Evolutionary conservation across 2,888 invertebrate genomes (phyloP), one percentile per base, ranked within the genome.

Genomic region (Diaperis boleti): DNA sequence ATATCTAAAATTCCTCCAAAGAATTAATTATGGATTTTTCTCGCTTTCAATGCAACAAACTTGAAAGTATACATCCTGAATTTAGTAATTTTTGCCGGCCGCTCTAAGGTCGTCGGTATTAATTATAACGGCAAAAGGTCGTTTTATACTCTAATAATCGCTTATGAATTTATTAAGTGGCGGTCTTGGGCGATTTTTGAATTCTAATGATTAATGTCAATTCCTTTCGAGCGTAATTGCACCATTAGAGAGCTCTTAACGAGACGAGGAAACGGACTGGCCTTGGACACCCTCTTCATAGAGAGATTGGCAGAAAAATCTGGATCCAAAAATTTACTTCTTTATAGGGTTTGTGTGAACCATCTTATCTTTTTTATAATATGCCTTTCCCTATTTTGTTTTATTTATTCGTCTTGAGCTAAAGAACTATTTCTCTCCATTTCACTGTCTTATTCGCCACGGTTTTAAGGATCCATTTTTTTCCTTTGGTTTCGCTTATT

Each of bases 131-230:
- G 65, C n/a, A 54, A 69, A 71, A 71, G 71, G 71, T 71, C 69
- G 65, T 57, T 69, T 71, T 66, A 62, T 71, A 71, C 69, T 71
- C 71, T 69, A 69, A 71, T 71, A 71, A 71, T 64, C 54, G 62
- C 37, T 14, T 47, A 41, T 59, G 49, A 59, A 49, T 59, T 59
- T 59, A 59, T 59, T 59, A 49, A 59, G 18, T 37, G 47, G 18
- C 13, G 59, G 59, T 59, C 31, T 59, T 59, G 59, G 49, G 13
- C 37, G 41, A 52, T 45, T 45, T 45, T 45, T 45, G 13, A 22
- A 20, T 39, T 20, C 20, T 5, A 20, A 22, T 39, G 35, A 52
- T 37, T 39, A 18, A 50, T 35, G 33, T 31, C 49, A 35, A 35
- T 50, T 50, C 49, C 49, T 33, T 33, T 15, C 14, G 20, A 20